A percentile compares a stretch with the other conserved stretches of the same genome.
phyloP scores from a whole-genome alignment of 1,140 invertebrate genomes.

The Aplysia californica region DNA sequence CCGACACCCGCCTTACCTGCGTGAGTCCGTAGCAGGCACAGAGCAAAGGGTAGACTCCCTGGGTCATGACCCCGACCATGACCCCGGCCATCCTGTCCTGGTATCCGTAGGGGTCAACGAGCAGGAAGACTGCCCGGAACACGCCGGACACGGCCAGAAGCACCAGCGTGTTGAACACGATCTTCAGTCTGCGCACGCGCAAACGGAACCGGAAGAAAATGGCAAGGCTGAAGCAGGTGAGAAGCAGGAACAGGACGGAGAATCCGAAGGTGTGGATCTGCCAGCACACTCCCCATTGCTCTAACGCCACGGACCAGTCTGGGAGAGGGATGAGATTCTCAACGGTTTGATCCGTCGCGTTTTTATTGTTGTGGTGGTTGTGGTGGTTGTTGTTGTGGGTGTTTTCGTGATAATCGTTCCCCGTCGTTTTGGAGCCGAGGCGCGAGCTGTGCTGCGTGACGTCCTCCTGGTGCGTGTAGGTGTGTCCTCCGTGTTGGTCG shows the following conservation, averaged over 20 bases:
- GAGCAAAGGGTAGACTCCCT: constrained; percentile 27
- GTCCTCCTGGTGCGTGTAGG: too few species aligned
- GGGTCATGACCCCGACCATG: constrained; percentile 25
- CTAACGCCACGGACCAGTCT: constrained; percentile 21
- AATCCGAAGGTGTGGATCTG: constrained; percentile 25
- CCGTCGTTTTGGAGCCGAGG: too few species aligned
- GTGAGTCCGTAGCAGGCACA: constrained; percentile 33
- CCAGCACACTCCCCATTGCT: constrained; percentile 23
- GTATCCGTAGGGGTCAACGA: constrained; percentile 30
- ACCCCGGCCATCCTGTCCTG: constrained; percentile 10
- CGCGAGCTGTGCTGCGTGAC: too few species aligned
- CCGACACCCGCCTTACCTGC: constrained; percentile 22
- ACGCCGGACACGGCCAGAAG: constrained; percentile 19
- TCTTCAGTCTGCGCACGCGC: constrained; percentile 9
- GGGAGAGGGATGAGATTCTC: constrained; percentile 21
- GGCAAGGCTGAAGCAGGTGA: constrained; percentile 10
- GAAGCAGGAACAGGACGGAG: constrained; percentile 17
- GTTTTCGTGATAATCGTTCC: too few species aligned
- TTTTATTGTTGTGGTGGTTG: too few species aligned
- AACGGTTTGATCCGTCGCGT: too few species aligned
- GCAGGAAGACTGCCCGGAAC: constrained; percentile 17
- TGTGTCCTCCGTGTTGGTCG: too few species aligned
- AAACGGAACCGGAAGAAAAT: constrained; percentile 20
- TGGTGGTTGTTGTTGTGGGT: too few species aligned
- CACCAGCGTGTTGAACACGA: constrained; percentile 25